A percentile compares a stretch with the other conserved stretches of the same genome.
phyloP scores from a whole-genome alignment of 2,888 invertebrate genomes.

The Andrena dorsata region DNA sequence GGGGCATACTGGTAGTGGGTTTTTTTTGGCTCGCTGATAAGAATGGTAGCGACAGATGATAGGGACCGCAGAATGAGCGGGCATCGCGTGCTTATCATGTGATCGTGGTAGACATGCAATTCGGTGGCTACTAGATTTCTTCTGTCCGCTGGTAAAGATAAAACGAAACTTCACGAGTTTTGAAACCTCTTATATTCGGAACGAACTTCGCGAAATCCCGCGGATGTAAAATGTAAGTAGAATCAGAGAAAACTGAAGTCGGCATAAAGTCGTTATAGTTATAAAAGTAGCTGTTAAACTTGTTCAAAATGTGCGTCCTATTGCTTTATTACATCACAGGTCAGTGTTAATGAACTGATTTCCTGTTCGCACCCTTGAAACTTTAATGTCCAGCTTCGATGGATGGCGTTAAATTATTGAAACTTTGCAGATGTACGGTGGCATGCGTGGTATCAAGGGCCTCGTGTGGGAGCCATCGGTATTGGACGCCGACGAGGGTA shows the following conservation, averaged over 20 bases:
- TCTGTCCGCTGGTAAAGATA: neutral
- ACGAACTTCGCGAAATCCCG: too few relatives aligned
- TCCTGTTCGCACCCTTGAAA: neutral
- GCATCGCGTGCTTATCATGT: constrained; percentile 53
- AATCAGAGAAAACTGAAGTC: neutral
- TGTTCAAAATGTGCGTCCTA: neutral
- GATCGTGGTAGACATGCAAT: constrained; percentile 43
- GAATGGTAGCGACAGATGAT: constrained; percentile 5
- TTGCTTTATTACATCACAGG: constrained; percentile 14
- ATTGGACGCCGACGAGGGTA: constrained; percentile 97
- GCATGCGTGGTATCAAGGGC: constrained; percentile 98
- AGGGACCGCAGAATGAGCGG: constrained; percentile 30
- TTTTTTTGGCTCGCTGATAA: constrained; percentile 44
- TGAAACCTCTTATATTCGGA: neutral
- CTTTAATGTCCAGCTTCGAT: neutral
- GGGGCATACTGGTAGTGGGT: neutral
- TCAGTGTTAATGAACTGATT: constrained; percentile 14
- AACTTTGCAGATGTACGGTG: constrained; percentile 92
- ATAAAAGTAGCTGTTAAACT: neutral
- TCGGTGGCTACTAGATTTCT: constrained; percentile 9
- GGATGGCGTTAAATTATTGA: neutral
- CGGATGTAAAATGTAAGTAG: neutral
- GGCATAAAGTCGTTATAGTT: too few relatives aligned
- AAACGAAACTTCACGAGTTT: neutral
- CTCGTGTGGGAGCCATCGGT: constrained; percentile 98